Evolutionary conservation across 1,140 invertebrate genomes (phyloP), one percentile per base, ranked within the genome.

Genomic region (Hermatobates lingyangjiaoensis): DNA sequence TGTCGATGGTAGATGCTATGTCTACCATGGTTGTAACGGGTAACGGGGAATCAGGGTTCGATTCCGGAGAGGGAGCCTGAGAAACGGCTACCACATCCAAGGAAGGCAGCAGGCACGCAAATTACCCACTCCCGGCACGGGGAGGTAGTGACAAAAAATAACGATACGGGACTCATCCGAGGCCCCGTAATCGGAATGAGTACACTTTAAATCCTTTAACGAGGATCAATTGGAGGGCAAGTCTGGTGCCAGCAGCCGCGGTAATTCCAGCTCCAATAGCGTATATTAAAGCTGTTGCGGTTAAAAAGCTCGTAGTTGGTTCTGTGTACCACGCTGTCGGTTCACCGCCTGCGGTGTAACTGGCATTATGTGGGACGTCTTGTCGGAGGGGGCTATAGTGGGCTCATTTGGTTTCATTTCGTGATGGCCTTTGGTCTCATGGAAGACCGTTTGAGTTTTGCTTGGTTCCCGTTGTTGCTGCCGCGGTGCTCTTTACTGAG

Each of bases 41-140:
- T 83, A 73, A 76, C 72, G 74, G 74, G 70, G 72, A 75, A 75
- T 78, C 73, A 76, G 73, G 75, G 78, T 77, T 72, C 70, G 72
- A 76, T 69, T 68, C 68, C 69, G 68, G 68, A 71, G 69, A 82
- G 77, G 79, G 79, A 82, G 79, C 79, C 79, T 83, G 79, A 83
- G 80, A 85, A 83, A 86, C 77, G 79, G 81, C 83, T 85, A 85
- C 79, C 80, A 86, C 81, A 82, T 84, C 82, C 75, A 86, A 83
- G 81, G 81, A 86, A 83, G 80, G 82, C 81, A 85, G 81, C 80
- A 85, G 79, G 80, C 79, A 78, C 80, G 79, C 75, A 82, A 82
- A 77, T 80, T 86, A 85, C 80, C 80, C 81, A 85, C 71, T 85
- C 77, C 78, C 74, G 70, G 71, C 71, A 76, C 76, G 75, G 76